Evolutionary conservation across 1,140 invertebrate species (phyloP).

Genomic region (Drosophila hydei): DNA sequence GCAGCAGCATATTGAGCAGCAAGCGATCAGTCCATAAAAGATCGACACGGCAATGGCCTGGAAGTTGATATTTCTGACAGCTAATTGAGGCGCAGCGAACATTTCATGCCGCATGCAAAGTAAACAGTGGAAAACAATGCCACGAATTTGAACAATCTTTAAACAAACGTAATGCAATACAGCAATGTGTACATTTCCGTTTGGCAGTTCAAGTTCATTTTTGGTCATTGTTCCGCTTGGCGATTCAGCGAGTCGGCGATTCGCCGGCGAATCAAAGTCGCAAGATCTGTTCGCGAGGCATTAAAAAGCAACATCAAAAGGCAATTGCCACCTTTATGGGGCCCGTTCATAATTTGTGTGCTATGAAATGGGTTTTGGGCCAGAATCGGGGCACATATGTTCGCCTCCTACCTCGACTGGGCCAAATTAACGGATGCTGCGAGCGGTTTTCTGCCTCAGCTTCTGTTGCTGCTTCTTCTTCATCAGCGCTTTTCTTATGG

Average conservation of each 20-base stretch:
- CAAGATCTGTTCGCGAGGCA: constrained; percentile 3
- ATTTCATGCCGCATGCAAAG: constrained; percentile 23
- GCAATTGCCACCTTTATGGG: constrained; percentile 50
- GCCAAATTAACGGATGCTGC: constrained; percentile 3
- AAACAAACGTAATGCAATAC: constrained; percentile 25
- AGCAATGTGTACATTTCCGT: constrained; percentile 26
- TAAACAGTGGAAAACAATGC: constrained; percentile 46
- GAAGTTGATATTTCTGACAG: constrained; percentile 42
- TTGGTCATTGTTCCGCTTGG: constrained; percentile 26
- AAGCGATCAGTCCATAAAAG: constrained; percentile 31
- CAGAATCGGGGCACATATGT: constrained; percentile 36
- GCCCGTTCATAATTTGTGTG: constrained; percentile 41
- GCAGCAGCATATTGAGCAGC: no score
- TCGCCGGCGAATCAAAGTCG: not conserved
- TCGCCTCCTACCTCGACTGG: constrained; percentile 2
- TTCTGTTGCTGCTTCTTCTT: not conserved
- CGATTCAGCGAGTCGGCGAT: not conserved
- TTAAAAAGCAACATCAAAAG: constrained; percentile 53
- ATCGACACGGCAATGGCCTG: constrained; percentile 27
- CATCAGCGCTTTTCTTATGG: not conserved
- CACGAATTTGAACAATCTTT: not conserved
- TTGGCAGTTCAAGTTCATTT: constrained; percentile 17
- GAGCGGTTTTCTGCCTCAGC: not conserved
- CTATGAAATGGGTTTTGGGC: not conserved
- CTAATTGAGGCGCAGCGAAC: constrained; percentile 35